A percentile compares a stretch with the other conserved stretches of the same genome.
Evolutionary conservation across 1,140 invertebrate species (phyloP).

Genomic region (Zaprionus camerounensis): DNA sequence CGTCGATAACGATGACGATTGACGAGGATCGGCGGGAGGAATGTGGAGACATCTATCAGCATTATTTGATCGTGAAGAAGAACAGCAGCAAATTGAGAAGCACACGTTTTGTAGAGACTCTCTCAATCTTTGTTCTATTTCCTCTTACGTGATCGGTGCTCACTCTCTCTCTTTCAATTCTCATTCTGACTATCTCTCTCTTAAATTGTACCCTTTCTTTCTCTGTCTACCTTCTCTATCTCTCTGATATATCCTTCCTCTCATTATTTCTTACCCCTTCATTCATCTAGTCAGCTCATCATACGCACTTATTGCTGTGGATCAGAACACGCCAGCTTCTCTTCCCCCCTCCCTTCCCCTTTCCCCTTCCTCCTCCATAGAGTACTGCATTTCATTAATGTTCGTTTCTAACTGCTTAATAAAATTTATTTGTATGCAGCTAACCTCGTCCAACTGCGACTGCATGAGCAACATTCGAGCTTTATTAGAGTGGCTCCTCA

Average conservation of each 20-base stretch:
- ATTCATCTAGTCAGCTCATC: constrained; percentile 34
- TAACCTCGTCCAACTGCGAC: constrained; percentile 24
- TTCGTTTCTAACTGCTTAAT: constrained; percentile 77
- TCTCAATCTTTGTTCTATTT: not conserved
- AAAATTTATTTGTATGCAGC: constrained; percentile 74
- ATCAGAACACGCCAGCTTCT: constrained; percentile 12
- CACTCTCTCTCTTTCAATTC: not conserved
- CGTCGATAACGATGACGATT: constrained; percentile 30
- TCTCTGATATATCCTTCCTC: not conserved
- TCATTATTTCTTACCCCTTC: not conserved
- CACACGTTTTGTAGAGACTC: not conserved
- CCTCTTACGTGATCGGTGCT: not conserved
- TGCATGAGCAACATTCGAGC: constrained; percentile 23
- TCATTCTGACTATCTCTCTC: not conserved
- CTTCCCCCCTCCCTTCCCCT: not conserved
- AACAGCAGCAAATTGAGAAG: constrained; percentile 39
- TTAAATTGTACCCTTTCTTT: not conserved
- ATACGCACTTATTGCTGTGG: constrained; percentile 26
- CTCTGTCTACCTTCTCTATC: not conserved
- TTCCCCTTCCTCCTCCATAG: not conserved
- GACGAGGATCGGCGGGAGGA: not conserved
- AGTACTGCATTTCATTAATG: constrained; percentile 69
- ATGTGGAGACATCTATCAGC: constrained; percentile 6
- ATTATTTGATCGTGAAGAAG: constrained; percentile 9
- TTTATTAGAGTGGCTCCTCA: constrained; percentile 50